Percentiles rank a stretch among this genome's conserved stretches.
Evolutionary conservation across 2,113 vertebrate genomes (phyloP).

Genomic region (Lampris incognitus): DNA sequence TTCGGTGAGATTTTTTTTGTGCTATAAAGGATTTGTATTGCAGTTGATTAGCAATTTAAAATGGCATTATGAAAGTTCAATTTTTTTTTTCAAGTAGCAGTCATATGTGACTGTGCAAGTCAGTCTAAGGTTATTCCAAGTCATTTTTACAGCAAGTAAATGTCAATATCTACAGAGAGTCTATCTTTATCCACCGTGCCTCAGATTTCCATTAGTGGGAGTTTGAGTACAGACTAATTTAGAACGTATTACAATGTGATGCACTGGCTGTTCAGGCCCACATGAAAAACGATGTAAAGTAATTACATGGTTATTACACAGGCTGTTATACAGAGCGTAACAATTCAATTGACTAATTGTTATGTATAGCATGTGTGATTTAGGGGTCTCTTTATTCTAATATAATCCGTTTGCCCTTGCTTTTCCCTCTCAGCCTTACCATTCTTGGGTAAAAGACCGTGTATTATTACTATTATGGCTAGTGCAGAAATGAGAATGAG

Average conservation of each 20-base stretch:
- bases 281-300: constrained; percentile 31
- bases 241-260: background rate
- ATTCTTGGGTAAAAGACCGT: constrained; percentile 37
- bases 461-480: constrained; percentile 54
- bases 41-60: background rate
- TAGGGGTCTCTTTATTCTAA: constrained; percentile 39
- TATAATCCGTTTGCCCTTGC: constrained; percentile 53
- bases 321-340: constrained; percentile 3
- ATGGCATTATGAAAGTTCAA: background rate
- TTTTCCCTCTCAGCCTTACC: constrained; percentile 32
- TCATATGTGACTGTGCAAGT: background rate
- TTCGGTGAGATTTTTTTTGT: too few species aligned
- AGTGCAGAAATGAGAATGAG: constrained; percentile 57
- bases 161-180: background rate
- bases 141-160: constrained; percentile 1
- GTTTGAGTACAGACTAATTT: background rate
- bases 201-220: background rate
- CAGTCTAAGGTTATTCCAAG: constrained; percentile 2
- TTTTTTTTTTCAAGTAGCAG: background rate
- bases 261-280: constrained; percentile 1
- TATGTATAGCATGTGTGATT: constrained; percentile 27
- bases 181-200: constrained; percentile 7
- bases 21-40: too few species aligned
- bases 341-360: constrained; percentile 32
- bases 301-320: constrained; percentile 43